These are phyloP conservation scores for Psettodes erumei DNA, from an alignment of 2,113 vertebrate species.

Conservation along the genomic window DNA sequence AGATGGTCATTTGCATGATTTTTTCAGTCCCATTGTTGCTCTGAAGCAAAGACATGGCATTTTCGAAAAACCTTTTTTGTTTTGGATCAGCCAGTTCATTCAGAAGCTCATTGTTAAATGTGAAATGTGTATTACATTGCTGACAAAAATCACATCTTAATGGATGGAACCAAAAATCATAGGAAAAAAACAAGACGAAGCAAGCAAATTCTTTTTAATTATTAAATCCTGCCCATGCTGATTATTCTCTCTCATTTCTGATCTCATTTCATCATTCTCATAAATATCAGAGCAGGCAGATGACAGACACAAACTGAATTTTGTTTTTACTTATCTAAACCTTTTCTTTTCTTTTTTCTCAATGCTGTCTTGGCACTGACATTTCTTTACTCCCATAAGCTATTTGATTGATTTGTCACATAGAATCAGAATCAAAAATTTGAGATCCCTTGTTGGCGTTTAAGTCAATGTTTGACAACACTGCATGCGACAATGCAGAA, in stretches of 20 bases:
- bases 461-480: conserved; percentile 69
- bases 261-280: conserved; percentile 15
- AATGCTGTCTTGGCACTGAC: conserved; percentile 12
- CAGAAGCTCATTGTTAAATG: not conserved
- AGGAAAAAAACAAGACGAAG: not conserved
- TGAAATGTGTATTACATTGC: not conserved
- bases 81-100: not conserved
- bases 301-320: conserved; percentile 15
- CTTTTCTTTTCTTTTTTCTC: conserved; percentile 29
- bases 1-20: conserved; percentile 62
- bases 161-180: not conserved
- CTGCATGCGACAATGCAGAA: conserved; percentile 35
- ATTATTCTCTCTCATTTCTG: conserved; percentile 23
- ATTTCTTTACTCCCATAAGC: conserved; percentile 33
- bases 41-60: conserved; percentile 15
- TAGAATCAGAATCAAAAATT: conserved; percentile 50
- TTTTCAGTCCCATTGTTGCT: conserved; percentile 15
- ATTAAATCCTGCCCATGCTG: not conserved
- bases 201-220: not conserved
- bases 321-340: conserved; percentile 43
- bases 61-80: not conserved
- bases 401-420: conserved; percentile 51
- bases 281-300: conserved; percentile 23
- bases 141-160: not conserved
- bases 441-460: conserved; percentile 46